A percentile compares a stretch with the other conserved stretches of the same genome.
Conservation (phyloP, 1,140 invertebrate species). For the Dufourea novaeangliae region DNA sequence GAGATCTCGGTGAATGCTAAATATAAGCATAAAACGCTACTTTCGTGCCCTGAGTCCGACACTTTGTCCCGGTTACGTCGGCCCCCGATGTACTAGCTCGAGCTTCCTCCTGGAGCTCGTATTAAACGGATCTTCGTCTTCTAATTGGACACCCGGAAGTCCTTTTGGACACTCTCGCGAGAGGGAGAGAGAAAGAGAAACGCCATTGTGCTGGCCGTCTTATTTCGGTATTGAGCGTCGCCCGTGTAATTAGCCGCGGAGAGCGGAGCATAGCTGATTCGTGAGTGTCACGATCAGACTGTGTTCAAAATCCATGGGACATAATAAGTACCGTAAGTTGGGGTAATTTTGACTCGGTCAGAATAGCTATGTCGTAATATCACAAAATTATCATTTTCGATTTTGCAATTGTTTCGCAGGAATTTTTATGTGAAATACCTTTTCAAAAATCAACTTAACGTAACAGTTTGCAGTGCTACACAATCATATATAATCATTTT, state of each 20-base stretch:
- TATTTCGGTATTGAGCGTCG: not conserved
- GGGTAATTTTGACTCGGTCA: no score
- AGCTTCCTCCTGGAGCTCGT: not conserved
- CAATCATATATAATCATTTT: no score
- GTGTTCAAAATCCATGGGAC: no score
- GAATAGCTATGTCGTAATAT: no score
- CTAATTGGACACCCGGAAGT: conserved; percentile 42
- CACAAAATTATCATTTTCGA: no score
- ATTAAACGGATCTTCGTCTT: conserved; percentile 43
- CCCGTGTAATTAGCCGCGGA: not conserved
- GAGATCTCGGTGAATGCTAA: conserved; percentile 20
- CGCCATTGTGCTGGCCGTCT: not conserved
- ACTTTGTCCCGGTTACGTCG: not conserved
- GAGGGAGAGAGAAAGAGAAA: no score
- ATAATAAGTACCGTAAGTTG: no score
- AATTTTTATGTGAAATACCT: no score
- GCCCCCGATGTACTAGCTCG: not conserved
- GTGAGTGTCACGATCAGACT: not conserved
- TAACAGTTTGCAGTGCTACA: no score
- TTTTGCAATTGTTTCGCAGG: no score
- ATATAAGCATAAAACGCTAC: conserved; percentile 23
- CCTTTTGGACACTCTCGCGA: not conserved
- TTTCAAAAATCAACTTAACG: no score
- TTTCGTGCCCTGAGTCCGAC: conserved; percentile 1
- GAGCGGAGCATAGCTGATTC: not conserved